Evolutionary conservation across 2,797 vertebrate genomes (phyloP).

Genomic region (Petrocephalus sullivani): DNA sequence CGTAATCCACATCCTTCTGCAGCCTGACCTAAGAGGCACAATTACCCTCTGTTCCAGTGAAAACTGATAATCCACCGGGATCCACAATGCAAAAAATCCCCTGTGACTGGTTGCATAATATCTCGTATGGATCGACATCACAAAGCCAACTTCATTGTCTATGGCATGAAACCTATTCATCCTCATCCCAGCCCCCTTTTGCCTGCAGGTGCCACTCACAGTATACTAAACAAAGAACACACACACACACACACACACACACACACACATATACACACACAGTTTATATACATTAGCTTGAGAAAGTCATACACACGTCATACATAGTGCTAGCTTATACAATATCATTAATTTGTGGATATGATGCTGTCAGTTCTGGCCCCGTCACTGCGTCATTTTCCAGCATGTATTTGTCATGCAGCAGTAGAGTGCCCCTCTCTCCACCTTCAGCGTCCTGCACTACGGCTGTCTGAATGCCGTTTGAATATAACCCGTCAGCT

Average conservation of each 20-base stretch:
- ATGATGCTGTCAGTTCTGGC: background rate
- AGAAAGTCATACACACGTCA: background rate
- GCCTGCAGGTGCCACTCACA: background rate
- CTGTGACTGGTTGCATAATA: background rate
- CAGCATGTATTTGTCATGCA: background rate
- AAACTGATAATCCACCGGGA: background rate
- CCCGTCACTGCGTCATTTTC: background rate
- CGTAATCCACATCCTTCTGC: background rate
- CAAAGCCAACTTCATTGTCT: background rate
- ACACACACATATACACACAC: too few relatives aligned
- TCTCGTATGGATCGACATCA: background rate
- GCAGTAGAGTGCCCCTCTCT: background rate
- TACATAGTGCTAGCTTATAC: background rate
- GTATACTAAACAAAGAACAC: background rate
- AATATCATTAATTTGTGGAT: background rate
- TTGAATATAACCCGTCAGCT: slow-evolving; percentile 6
- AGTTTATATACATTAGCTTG: background rate
- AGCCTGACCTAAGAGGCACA: background rate
- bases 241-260: background rate
- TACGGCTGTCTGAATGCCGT: background rate
- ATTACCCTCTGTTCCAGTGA: background rate
- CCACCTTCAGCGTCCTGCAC: background rate
- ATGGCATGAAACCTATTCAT: background rate
- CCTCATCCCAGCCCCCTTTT: too few relatives aligned
- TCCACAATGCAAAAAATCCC: background rate